Percentiles rank a stretch among this genome's conserved stretches.
These are phyloP conservation scores for Megaceryle torquata DNA, from an alignment of 2,113 vertebrate species.

Conservation along the genomic window DNA sequence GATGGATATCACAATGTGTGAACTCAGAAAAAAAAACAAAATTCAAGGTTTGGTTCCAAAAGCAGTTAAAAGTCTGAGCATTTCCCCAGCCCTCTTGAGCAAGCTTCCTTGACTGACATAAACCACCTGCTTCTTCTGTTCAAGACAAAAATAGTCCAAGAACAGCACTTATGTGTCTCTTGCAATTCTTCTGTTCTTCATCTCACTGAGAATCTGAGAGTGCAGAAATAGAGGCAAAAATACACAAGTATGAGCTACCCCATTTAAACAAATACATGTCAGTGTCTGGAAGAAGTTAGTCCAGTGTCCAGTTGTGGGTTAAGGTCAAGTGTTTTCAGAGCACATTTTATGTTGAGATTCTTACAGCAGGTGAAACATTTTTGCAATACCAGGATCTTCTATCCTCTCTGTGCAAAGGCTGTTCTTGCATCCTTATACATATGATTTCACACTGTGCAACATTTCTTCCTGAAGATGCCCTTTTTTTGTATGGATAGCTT, in stretches of 20 bases:
- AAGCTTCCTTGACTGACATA: constrained; percentile 5
- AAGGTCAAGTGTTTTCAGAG: background rate
- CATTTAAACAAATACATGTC: background rate
- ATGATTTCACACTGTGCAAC: background rate
- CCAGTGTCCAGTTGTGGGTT: background rate
- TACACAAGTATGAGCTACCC: background rate
- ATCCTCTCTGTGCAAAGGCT: background rate
- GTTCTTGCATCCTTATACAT: background rate
- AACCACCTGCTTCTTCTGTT: constrained; percentile 50
- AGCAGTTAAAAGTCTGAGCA: constrained; percentile 13
- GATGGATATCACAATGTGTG: background rate
- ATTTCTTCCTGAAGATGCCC: background rate
- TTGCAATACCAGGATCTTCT: background rate
- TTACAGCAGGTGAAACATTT: background rate
- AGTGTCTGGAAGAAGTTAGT: background rate
- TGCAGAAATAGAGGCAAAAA: background rate
- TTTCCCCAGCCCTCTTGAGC: background rate
- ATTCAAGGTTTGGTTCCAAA: constrained; percentile 29
- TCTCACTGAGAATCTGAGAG: background rate
- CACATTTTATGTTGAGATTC: background rate
- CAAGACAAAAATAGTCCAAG: constrained; percentile 26
- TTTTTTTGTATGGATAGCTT: background rate
- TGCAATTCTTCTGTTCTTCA: background rate
- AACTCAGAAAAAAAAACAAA: background rate
- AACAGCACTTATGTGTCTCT: background rate